A percentile compares a stretch with the other conserved stretches of the same genome.
phyloP scores from a whole-genome alignment of 2,888 invertebrate species.

The Leuctra nigra region DNA sequence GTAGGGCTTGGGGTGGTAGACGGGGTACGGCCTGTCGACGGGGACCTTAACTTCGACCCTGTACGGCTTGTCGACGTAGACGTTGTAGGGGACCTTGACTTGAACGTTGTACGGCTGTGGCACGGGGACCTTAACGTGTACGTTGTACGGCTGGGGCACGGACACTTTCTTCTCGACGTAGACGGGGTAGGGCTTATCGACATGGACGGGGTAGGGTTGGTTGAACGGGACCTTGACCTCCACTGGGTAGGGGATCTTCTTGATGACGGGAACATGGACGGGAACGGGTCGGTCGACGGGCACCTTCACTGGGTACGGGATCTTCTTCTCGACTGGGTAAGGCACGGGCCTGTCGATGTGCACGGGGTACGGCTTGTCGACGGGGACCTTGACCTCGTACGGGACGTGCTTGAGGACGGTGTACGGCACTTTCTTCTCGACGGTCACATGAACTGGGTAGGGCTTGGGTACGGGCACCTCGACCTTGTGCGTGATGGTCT shows the following conservation, averaged over 20 bases:
- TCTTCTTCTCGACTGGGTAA: constrained; percentile 43
- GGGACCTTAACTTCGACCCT: constrained; percentile 29
- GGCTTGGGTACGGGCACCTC: constrained; percentile 66
- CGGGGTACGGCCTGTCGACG: constrained; percentile 28
- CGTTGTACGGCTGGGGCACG: constrained; percentile 68
- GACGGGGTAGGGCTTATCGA: constrained; percentile 62
- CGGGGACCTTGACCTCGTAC: constrained; percentile 28
- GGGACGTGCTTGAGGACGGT: constrained; percentile 61
- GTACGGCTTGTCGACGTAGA: constrained; percentile 28
- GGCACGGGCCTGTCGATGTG: constrained; percentile 56
- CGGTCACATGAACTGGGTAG: constrained; percentile 50
- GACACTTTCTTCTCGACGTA: constrained; percentile 56
- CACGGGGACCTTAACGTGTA: constrained; percentile 54
- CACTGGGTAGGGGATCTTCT: constrained; percentile 51
- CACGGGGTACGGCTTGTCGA: constrained; percentile 49
- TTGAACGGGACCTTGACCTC: constrained; percentile 49
- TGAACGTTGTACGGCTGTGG: constrained; percentile 46
- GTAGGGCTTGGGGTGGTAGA: constrained; percentile 60
- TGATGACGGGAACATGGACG: constrained; percentile 62
- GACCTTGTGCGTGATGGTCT: constrained; percentile 57
- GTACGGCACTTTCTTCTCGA: constrained; percentile 64
- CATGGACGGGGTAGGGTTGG: constrained; percentile 67
- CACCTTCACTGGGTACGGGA: constrained; percentile 52
- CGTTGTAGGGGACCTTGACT: constrained; percentile 26
- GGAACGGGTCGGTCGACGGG: constrained; percentile 49